phyloP scores from a whole-genome alignment of 2,113 vertebrate species.

The Xyrauchen texanus region DNA sequence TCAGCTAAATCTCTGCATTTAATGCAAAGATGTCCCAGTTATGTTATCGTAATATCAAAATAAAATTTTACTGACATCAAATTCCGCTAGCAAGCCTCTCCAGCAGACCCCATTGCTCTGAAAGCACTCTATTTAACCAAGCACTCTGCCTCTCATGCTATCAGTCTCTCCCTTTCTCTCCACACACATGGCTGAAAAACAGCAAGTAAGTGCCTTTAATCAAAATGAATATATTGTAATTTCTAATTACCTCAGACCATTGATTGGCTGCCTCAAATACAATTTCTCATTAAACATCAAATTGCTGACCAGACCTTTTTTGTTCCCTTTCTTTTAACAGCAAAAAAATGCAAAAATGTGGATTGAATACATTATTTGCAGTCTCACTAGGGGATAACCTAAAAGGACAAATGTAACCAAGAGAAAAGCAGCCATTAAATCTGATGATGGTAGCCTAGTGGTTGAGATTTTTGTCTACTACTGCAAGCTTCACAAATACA shows the following conservation, averaged over 20 bases:
- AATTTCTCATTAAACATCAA: constrained; percentile 17
- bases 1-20: constrained; percentile 27
- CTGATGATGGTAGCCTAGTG: too few relatives aligned
- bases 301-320: constrained; percentile 4
- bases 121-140: constrained; percentile 46
- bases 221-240: constrained; percentile 25
- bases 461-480: too few relatives aligned
- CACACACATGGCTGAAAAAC: constrained; percentile 26
- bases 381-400: too few relatives aligned
- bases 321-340: background rate
- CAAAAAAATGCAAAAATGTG: background rate
- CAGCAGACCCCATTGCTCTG: constrained; percentile 46
- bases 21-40: constrained; percentile 36
- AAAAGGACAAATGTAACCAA: too few relatives aligned
- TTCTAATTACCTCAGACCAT: constrained; percentile 35
- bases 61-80: constrained; percentile 40
- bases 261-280: constrained; percentile 26
- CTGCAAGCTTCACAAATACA: too few relatives aligned
- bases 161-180: constrained; percentile 19
- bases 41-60: constrained; percentile 13
- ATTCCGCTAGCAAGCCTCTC: constrained; percentile 39
- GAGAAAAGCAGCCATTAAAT: too few relatives aligned
- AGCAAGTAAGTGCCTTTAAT: constrained; percentile 28
- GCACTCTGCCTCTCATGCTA: constrained; percentile 14
- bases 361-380: background rate